phyloP scores from a whole-genome alignment of 2,797 vertebrate species.

The Poeciliopsis gracilis region DNA sequence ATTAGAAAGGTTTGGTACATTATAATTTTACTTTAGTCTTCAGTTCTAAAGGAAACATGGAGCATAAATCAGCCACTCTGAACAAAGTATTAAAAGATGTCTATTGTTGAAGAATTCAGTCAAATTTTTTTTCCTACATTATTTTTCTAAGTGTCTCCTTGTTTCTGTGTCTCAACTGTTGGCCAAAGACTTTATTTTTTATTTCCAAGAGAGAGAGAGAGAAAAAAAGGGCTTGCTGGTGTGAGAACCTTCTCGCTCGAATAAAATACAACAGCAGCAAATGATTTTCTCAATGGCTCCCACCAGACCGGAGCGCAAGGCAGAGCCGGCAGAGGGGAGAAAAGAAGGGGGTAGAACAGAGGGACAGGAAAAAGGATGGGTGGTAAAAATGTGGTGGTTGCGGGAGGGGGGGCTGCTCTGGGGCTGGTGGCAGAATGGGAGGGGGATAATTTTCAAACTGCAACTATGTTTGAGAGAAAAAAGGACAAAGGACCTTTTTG shows the following conservation, averaged over 20 bases:
- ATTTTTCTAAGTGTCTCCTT: neutral
- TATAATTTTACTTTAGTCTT: neutral
- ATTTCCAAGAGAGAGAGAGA: conserved; percentile 14
- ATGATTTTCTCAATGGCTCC: conserved; percentile 73
- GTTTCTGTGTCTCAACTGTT: neutral
- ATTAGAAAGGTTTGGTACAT: neutral
- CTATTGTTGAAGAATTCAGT: neutral
- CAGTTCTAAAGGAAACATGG: neutral
- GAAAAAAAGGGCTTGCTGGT: conserved; percentile 23
- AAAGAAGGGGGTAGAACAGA: neutral
- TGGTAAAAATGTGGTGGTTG: neutral
- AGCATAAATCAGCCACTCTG: neutral
- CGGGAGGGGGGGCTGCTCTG: neutral
- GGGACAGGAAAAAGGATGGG: neutral
- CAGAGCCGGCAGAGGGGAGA: conserved; percentile 7
- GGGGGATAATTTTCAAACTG: conserved; percentile 34
- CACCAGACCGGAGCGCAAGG: conserved; percentile 39
- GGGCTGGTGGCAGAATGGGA: neutral
- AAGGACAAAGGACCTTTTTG: conserved; percentile 39
- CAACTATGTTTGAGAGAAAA: conserved; percentile 65
- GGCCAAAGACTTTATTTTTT: conserved; percentile 13
- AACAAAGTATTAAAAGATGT: neutral
- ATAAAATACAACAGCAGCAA: conserved; percentile 65
- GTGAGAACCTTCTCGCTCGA: conserved; percentile 25
- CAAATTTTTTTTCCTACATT: neutral